Evolutionary conservation across 1,140 invertebrate species (phyloP), one percentile per base, ranked within the genome.

Genomic region (Drosophila bocki): DNA sequence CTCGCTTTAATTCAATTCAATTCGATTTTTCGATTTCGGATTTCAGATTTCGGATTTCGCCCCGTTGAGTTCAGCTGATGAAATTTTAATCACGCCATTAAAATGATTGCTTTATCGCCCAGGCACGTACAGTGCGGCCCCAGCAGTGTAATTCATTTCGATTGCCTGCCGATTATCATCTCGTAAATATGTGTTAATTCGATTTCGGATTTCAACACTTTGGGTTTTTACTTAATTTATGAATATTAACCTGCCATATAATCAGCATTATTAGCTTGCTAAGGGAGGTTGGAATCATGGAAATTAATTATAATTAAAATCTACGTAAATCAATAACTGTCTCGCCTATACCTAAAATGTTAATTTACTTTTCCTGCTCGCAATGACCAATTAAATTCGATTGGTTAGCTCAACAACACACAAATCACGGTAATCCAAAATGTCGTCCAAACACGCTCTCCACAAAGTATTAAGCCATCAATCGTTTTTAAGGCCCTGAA

Each of bases 21-120:
- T 71, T 50, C 53, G 67, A 65, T 65, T 65, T 60, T 45, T 32
- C 53, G 33, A 47, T 42, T 61, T 29, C 41, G 19, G n/a, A 17
- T 51, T 61, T 29, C 41, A 15, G n/a, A 17, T 51, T 51, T 54
- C 41, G 56, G 41, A 37, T 54, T 65, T 65, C 19, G 63, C 53
- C 42, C 13, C 64, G 64, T 51, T 74, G 68, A 74, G 68, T 74
- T 15, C 37, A 22, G 22, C 44, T 32, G 70, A 72, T 74, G 70
- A 74, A 74, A 74, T 41, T 74, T 74, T 74, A 72, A 74, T 74
- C 67, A 48, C 54, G 15, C 70, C 67, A 74, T 60, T 74, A 74
- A 74, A 72, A 44, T 60, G 70, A 74, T 74, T 74, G 53, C 45
- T 72, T 74, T 72, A 74, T 74, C 67, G 53, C 35, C 37, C 15